Evolutionary conservation across 2,113 vertebrate genomes (phyloP), one percentile per base, ranked within the genome.

Genomic region (Gasterosteus aculeatus): DNA sequence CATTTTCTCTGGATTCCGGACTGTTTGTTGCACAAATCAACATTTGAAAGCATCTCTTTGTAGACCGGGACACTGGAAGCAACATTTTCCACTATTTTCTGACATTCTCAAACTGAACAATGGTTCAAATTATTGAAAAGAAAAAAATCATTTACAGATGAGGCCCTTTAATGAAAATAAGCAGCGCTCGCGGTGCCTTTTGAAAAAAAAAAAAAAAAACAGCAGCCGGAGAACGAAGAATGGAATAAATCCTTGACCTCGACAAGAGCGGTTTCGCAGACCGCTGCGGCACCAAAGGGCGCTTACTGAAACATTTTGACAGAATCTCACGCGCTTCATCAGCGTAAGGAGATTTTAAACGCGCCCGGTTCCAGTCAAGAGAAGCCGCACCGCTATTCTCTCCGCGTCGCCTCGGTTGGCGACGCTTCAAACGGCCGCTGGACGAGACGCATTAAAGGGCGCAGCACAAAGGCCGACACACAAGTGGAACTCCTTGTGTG

Each of bases 401-500:
- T 26, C 22, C 22, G 1, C 22, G 22, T 26, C 22, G 22, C 22
- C 22, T 26, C 22, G 22, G 22, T 26, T 26, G 22, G 22, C 22
- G 22, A 1, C 22, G 22, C 22, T 26, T 26, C 22, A 26, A 26
- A 26, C 22, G 22, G 22, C 22, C 22, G 22, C 22, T 26, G 22
- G 22, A 26, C 22, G 22, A 26, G 22, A 26, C 22, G 22, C 22
- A 26, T 26, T 26, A 26, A 26, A 26, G 66, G 33, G 66, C 47
- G 29, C 46, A 15, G 70, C 31, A n/a, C 66, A 64, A 63, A 63
- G 12, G 16, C 56, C 0, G 16, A 16, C 19, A 49, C 63, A 65
- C 60, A 72, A 5, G 15, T 44, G 33, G 29, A 82, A 76, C 51
- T 76, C 70, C 51, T 18, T 61, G 18, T 75, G 82, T 72, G 75